phyloP scores from a whole-genome alignment of 2,797 vertebrate species.

The Pempheris klunzingeri region DNA sequence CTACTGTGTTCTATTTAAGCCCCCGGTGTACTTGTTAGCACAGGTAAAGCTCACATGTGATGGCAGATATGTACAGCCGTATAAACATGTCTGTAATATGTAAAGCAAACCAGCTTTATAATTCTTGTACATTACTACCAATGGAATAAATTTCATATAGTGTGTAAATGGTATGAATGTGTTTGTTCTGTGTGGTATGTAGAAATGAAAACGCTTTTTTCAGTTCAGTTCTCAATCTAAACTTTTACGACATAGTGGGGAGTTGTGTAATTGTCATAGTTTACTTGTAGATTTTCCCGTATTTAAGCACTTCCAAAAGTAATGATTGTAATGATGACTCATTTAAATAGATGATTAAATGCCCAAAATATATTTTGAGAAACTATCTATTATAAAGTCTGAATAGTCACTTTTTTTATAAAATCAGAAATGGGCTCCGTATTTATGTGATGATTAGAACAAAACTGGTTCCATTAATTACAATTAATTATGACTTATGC shows the following conservation, averaged over 20 bases:
- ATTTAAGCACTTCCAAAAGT: constrained; percentile 59
- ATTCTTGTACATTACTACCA: constrained; percentile 76
- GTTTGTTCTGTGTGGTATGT: not conserved
- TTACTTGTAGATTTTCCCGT: constrained; percentile 24
- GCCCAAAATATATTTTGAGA: constrained; percentile 62
- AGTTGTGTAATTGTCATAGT: constrained; percentile 58
- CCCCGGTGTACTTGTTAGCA: constrained; percentile 44
- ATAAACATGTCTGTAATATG: constrained; percentile 43
- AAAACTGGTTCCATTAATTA: constrained; percentile 77
- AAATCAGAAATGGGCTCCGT: constrained; percentile 52
- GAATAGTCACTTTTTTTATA: constrained; percentile 46
- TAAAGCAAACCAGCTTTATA: constrained; percentile 63
- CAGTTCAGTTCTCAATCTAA: constrained; percentile 13
- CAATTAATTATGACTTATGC: constrained; percentile 75
- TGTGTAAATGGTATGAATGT: constrained; percentile 12
- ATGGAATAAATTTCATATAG: constrained; percentile 76
- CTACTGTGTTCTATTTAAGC: constrained; percentile 55
- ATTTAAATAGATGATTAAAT: constrained; percentile 78
- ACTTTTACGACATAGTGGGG: constrained; percentile 24
- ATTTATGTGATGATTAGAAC: constrained; percentile 75
- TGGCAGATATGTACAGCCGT: constrained; percentile 55
- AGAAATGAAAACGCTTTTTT: too few relatives aligned
- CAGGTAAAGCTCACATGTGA: constrained; percentile 30
- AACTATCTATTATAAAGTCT: constrained; percentile 71
- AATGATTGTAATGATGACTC: constrained; percentile 54